phyloP scores from a whole-genome alignment of 2,113 vertebrate genomes.

The Chaetorhynchus papuensis region DNA sequence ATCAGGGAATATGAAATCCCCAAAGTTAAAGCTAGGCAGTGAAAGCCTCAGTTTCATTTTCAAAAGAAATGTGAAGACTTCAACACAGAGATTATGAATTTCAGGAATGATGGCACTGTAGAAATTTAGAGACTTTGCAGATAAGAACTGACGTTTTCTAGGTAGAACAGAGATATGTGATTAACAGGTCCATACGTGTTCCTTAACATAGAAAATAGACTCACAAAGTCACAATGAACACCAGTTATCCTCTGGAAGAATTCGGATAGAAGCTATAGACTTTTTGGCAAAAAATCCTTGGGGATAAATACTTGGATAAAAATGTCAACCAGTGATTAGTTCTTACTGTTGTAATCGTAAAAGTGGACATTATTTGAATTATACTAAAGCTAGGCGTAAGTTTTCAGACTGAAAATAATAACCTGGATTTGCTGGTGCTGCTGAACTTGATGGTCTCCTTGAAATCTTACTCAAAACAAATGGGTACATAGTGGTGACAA shows the following conservation, averaged over 20 bases:
- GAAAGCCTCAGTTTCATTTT: neutral
- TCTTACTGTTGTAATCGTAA: neutral
- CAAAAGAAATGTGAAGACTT: neutral
- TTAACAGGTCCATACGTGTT: neutral
- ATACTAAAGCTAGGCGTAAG: neutral
- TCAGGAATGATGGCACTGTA: neutral
- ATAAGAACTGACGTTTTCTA: neutral
- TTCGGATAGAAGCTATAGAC: neutral
- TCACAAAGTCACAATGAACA: neutral
- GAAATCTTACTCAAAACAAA: neutral
- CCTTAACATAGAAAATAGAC: neutral
- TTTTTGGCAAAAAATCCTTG: neutral
- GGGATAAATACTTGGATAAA: neutral
- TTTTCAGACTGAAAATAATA: neutral
- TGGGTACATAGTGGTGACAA: neutral
- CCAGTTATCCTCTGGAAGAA: neutral
- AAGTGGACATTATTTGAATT: neutral
- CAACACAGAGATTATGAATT: neutral
- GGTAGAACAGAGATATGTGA: neutral
- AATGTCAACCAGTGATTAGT: neutral
- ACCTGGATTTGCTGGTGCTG: neutral
- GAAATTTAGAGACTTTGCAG: neutral
- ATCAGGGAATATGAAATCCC: neutral
- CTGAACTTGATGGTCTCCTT: neutral
- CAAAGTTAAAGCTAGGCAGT: neutral